Base-by-base conservation (phyloP, 2,113 vertebrate genomes). In the Orcinus orca region DNA sequence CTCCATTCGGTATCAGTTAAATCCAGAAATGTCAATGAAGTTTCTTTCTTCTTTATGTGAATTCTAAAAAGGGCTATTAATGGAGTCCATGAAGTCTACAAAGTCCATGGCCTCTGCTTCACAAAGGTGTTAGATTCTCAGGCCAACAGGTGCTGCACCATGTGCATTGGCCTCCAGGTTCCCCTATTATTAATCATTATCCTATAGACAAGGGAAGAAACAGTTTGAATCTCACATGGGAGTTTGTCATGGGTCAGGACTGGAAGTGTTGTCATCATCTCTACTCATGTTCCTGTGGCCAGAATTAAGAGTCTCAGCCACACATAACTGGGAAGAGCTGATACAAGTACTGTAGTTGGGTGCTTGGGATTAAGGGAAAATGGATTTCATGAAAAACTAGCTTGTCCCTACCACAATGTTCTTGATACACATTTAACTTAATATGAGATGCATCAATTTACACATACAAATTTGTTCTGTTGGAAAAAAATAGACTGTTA, bases 71-170 rank as follows among this genome's bases (percentile, higher is more conserved):
- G 18, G 33, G 17, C 67, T 70, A 68, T 70, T 36, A 70, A 70
- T n/a, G 33, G 47, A 58, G 31, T 23, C 17, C 5, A 8, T 25
- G 8, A 58, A 41, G n/a, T 10, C 63, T n/a, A 58, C 53, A 14
- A 60, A 36, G 6, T 74, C 20, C 11, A 80, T 21, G 17, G 13
- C 36, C 15, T 60, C 31, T 87, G 38, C 17, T 36, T 47, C 21
- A 29, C 21, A 62, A 55, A 53, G 17, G 5, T 47, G 15, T 81
- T 58, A 20, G 5, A 86, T 44, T 47, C 6, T 58, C 7, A 74
- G 5, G 14, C 21, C 3, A 33, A 14, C 23, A 31, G 55, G 67
- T 2, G 17, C 15, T 29, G 1, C 3, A 55, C 4, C 1, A 11
- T 68, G 0, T 65, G 50, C 8, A 0, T 1, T 17, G 4, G 23